phyloP scores from a whole-genome alignment of 2,797 vertebrate species.

The Dendrocincla tyrannina region DNA sequence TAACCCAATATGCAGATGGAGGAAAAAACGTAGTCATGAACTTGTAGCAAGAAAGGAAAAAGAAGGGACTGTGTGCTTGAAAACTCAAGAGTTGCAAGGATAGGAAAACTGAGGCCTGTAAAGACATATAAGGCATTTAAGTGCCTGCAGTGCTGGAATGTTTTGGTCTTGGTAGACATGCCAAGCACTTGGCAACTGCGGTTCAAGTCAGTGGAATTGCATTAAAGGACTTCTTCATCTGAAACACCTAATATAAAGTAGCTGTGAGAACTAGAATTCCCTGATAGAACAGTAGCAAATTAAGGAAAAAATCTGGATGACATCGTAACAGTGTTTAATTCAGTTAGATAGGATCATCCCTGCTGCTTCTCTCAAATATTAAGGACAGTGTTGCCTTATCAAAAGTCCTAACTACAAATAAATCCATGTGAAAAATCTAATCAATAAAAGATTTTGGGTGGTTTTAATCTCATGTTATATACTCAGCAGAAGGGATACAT shows the following conservation, averaged over 20 bases:
- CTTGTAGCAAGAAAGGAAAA: not conserved
- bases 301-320: not conserved
- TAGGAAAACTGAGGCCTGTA: not conserved
- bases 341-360: not conserved
- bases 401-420: not conserved
- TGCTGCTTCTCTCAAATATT: not conserved
- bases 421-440: not conserved
- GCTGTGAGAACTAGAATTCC: not conserved
- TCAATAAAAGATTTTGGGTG: not conserved
- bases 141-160: not conserved
- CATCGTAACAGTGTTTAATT: not conserved
- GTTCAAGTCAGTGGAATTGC: rapidly evolving
- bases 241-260: not conserved
- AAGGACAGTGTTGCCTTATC: not conserved
- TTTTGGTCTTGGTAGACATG: not conserved
- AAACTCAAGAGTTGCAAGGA: not conserved
- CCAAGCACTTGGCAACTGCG: not conserved
- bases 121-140: not conserved
- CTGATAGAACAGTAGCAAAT: not conserved
- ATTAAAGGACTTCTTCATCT: not conserved
- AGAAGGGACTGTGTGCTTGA: not conserved
- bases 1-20: not conserved
- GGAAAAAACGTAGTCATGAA: not conserved
- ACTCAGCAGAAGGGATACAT: not conserved
- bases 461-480: not conserved